Percentiles rank a stretch among this genome's conserved stretches.
Evolutionary conservation across 1,140 invertebrate genomes (phyloP).

Genomic region (Zophobas morio): DNA sequence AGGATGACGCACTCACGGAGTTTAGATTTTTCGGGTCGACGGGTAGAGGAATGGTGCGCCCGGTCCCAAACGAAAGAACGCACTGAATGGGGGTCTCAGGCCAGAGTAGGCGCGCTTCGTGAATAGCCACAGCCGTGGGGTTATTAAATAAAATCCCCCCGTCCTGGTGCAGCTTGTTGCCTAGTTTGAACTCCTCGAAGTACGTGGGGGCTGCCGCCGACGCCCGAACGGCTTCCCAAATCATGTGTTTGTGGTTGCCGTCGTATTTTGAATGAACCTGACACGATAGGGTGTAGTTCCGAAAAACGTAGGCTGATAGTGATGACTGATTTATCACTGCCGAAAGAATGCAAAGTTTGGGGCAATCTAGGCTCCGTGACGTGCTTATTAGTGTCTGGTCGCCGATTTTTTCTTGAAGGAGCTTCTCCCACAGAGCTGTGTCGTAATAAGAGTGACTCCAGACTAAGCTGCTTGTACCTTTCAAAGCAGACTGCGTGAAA

Average conservation of each 20-base stretch:
- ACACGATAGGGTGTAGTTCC: constrained; percentile 89
- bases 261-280: constrained; percentile 83
- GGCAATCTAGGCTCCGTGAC: constrained; percentile 72
- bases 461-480: constrained; percentile 85
- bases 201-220: constrained; percentile 95
- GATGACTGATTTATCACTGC: constrained; percentile 85
- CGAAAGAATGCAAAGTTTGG: constrained; percentile 84
- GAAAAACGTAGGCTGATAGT: constrained; percentile 90
- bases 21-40: constrained; percentile 61
- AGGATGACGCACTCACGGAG: constrained; percentile 70
- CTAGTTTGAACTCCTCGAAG: constrained; percentile 88
- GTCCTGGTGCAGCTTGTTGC: constrained; percentile 87
- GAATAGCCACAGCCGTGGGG: constrained; percentile 90
- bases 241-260: constrained; percentile 79
- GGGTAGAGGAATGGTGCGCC: constrained; percentile 71
- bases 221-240: constrained; percentile 93
- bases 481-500: constrained; percentile 80
- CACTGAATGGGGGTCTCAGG: constrained; percentile 86
- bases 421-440: constrained; percentile 86
- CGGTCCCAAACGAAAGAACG: constrained; percentile 92
- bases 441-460: constrained; percentile 94
- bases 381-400: constrained; percentile 79
- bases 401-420: constrained; percentile 82
- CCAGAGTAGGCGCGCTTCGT: constrained; percentile 91
- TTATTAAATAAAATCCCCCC: constrained; percentile 93